Evolutionary conservation across 1,140 invertebrate genomes (phyloP).

Genomic region (Sarcophaga bullata): DNA sequence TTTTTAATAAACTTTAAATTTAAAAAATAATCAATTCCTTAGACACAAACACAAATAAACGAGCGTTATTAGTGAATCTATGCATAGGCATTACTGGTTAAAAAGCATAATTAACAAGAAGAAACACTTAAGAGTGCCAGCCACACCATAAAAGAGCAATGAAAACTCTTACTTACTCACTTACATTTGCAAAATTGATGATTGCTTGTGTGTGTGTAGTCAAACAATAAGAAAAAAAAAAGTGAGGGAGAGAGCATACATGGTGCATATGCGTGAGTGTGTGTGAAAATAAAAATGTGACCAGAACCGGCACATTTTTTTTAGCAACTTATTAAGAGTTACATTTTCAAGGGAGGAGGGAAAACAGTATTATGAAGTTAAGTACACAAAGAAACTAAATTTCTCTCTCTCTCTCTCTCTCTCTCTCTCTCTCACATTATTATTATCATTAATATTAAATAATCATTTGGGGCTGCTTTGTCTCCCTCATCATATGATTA

Average conservation of each 20-base stretch:
- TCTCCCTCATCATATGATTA: no score
- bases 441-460: neutral
- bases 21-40: neutral
- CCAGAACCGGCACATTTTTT: conserved; percentile 34
- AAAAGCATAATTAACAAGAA: no score
- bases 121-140: no score
- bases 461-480: no score
- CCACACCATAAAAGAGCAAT: no score
- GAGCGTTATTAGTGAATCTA: neutral
- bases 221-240: conserved; percentile 17
- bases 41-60: neutral
- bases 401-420: neutral
- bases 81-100: neutral
- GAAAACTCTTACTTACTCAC: neutral
- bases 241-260: neutral
- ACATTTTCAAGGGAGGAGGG: neutral
- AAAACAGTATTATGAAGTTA: neutral
- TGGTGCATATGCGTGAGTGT: neutral
- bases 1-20: neutral
- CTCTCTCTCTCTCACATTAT: neutral
- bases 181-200: neutral
- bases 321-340: neutral
- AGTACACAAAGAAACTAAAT: neutral
- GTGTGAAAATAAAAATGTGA: conserved; percentile 26
- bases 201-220: no score